Evolutionary conservation across 2,113 vertebrate species (phyloP), one percentile per base, ranked within the genome.

Genomic region (Leptosomus discolor): DNA sequence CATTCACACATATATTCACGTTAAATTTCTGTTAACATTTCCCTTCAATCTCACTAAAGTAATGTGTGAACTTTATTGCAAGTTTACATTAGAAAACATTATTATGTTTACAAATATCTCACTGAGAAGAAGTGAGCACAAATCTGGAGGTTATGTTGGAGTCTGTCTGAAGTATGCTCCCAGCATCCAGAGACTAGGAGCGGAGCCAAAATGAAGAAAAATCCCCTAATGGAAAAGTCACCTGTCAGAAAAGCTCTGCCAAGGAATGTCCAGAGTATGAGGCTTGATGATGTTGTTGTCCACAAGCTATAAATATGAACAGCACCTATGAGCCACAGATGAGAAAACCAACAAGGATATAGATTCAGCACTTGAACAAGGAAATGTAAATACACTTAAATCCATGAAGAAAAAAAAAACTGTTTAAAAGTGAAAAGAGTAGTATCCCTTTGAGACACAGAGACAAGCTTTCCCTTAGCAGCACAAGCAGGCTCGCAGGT

Each of bases 341-440:
- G 58, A 94, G 34, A 92, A 96, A 94, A 78, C 8, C 64, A 74
- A 76, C 3, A 19, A 93, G 26, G 37, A 58, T 17, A 58, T 17
- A 67, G 71, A 80, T 84, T 68, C 63, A 86, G 39, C 23, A 43
- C 22, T 53, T 88, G 76, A 80, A 93, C 21, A 81, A 93, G 48
- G 45, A 89, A 91, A 94, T 43, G 30, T 81, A 93, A 93, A 93
- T 85, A 93, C 46, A 37, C n/a, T 82, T 79, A 80, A 79, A 90
- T 63, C 45, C 19, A 4, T 54, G 53, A 64, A 85, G 50, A 30
- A 90, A 78, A 90, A 94, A 54, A 90, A 94, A 58, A 6, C 5
- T 18, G 37, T 70, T 81, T 91, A 78, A 81, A 89, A 81, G 64
- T 91, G 61, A 92, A 84, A 94, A 94, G 39, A 20, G 54, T 67